Evolutionary conservation across 2,113 vertebrate genomes (phyloP), one percentile per base, ranked within the genome.

Genomic region (Clinocottus analis): DNA sequence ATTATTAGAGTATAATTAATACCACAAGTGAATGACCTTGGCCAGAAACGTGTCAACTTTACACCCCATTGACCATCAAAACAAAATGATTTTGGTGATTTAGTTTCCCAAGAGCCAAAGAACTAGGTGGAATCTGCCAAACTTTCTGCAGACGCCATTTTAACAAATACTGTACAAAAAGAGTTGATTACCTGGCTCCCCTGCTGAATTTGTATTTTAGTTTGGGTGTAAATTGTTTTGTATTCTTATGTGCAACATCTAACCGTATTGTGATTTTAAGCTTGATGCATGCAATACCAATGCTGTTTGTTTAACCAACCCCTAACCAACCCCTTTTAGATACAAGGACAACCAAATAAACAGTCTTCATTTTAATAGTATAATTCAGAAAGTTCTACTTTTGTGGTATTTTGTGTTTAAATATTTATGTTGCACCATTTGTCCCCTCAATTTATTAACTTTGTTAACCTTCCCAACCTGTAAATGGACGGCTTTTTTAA

Each of bases 401-500:
- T 81, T 83, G 77, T 85, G 76, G 27, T 64, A 68, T 53, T 70
- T 74, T 53, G 43, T 77, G 58, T 87, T 81, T 21, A 27, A 73
- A 79, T 43, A 75, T 80, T 84, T 87, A 47, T n/a, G 33, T 77
- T 88, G 66, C 78, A 72, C 60, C 59, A 68, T 81, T 83, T 83
- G 81, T 84, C 82, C 45, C 56, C 63, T 75, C 19, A 60, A 66
- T 80, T 76, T 39, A 64, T 47, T 11, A 65, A 79, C 19, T 80
- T 75, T 60, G 61, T 80, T 63, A 74, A 70, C 66, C 45, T 31
- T 33, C 12, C 19, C 4, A 17, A 45, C 72, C 91, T 93, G 90
- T 90, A 93, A 93, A 83, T 86, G 90, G 91, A 94, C 90, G 74
- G 94, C 95, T 96, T 96, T 94, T 80, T 95, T 95, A 96, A 93